Evolutionary conservation across 2,797 vertebrate species (phyloP).

Genomic region (Staurois parvus): DNA sequence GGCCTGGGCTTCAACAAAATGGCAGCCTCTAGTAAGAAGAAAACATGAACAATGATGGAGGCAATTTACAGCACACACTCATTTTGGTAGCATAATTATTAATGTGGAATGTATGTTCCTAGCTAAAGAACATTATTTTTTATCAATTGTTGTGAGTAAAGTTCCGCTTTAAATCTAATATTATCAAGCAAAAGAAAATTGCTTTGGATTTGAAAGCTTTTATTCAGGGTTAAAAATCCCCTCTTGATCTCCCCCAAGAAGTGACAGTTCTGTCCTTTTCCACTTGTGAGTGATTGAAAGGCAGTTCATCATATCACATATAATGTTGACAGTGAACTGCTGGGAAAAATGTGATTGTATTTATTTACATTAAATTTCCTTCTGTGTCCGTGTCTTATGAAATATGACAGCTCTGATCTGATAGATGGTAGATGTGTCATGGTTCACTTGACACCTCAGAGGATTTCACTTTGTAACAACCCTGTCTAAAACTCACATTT

Average conservation of each 20-base stretch:
- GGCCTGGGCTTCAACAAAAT: no score
- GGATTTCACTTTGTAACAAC: slow-evolving; percentile 20
- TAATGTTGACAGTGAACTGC: neutral
- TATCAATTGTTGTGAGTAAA: no score
- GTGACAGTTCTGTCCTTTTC: neutral
- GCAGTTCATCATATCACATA: slow-evolving; percentile 24
- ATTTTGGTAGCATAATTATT: no score
- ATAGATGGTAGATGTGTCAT: slow-evolving; percentile 34
- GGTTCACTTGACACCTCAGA: slow-evolving; percentile 35
- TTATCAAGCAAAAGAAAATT: neutral
- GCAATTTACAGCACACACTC: no score
- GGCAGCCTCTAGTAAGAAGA: no score
- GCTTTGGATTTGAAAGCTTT: neutral
- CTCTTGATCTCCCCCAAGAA: neutral
- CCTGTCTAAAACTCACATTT: neutral
- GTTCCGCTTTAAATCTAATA: no score
- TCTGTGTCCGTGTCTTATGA: slow-evolving; percentile 10
- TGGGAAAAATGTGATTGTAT: slow-evolving; percentile 21
- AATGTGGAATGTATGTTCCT: no score
- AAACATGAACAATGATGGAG: no score
- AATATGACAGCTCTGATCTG: slow-evolving; percentile 39
- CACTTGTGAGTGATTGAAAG: slow-evolving; percentile 28
- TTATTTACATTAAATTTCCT: slow-evolving; percentile 13
- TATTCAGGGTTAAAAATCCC: neutral
- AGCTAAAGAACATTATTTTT: no score